A percentile compares a stretch with the other conserved stretches of the same genome.
Conservation (phyloP, 1,140 invertebrate genomes). For the Apis florea region DNA sequence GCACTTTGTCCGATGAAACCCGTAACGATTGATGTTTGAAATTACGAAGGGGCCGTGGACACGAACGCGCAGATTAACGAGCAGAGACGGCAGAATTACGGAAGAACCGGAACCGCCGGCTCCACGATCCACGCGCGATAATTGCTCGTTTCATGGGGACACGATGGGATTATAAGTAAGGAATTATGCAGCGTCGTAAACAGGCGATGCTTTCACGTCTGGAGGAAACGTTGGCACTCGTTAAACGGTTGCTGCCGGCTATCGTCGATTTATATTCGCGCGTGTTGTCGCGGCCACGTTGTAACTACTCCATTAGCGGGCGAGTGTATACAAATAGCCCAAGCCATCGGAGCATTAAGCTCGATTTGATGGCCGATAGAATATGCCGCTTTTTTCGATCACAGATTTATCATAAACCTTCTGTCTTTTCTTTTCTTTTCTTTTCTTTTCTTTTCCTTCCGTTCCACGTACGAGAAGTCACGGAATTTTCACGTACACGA, state of each 20-base stretch:
- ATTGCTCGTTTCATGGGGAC: conserved; percentile 47
- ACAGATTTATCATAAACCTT: too few relatives aligned
- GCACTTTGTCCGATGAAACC: not conserved
- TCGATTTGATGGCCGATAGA: conserved; percentile 45
- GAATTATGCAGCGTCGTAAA: conserved; percentile 59
- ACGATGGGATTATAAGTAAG: conserved; percentile 58
- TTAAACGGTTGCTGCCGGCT: conserved; percentile 37
- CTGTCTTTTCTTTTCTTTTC: too few relatives aligned
- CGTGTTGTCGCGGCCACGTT: conserved; percentile 45
- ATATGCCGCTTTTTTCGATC: too few relatives aligned
- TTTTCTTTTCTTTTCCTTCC: too few relatives aligned
- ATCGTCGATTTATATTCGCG: conserved; percentile 52
- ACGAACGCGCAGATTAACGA: not conserved
- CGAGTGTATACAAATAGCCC: conserved; percentile 55
- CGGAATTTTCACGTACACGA: too few relatives aligned
- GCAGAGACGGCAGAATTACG: not conserved
- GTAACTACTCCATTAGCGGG: conserved; percentile 54
- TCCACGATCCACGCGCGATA: conserved; percentile 24
- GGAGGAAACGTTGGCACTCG: conserved; percentile 30
- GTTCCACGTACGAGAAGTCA: too few relatives aligned
- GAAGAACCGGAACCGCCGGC: not conserved
- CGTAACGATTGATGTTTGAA: not conserved
- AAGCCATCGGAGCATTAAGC: conserved; percentile 46
- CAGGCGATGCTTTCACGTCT: conserved; percentile 26
- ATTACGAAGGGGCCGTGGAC: conserved; percentile 8